Conservation (phyloP, 2,888 invertebrate species). For the Pyrrhosoma nymphula region DNA sequence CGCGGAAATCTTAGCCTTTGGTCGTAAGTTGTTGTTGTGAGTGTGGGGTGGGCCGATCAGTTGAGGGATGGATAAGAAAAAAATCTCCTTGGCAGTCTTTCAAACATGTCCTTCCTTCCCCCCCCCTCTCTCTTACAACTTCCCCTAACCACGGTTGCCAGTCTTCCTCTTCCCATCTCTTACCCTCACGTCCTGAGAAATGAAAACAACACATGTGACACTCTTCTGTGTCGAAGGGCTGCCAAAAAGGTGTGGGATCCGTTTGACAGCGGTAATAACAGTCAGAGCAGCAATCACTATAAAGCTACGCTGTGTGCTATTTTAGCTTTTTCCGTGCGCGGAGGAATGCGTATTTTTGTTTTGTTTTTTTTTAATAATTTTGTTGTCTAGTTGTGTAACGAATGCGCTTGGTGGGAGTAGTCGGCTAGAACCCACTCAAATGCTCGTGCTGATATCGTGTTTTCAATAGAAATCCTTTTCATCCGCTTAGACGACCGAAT, state of each 20-base stretch:
- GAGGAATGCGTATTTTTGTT: too few relatives aligned
- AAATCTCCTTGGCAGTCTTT: slow-evolving; percentile 49
- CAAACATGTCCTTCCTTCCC: slow-evolving; percentile 13
- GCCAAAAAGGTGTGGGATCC: slow-evolving; percentile 22
- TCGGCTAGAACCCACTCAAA: not conserved
- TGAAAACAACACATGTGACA: slow-evolving; percentile 19
- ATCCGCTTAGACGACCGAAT: not conserved
- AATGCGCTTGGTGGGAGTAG: not conserved
- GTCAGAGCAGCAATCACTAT: not conserved
- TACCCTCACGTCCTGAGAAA: not conserved
- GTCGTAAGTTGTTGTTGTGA: slow-evolving; percentile 26
- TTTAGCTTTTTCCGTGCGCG: not conserved
- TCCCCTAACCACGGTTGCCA: not conserved
- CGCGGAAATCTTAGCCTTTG: not conserved
- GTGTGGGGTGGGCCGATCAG: slow-evolving; percentile 34
- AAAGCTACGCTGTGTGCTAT: not conserved
- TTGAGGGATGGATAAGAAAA: not conserved
- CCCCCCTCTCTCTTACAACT: not conserved
- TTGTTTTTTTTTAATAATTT: not conserved
- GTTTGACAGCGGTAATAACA: slow-evolving; percentile 2
- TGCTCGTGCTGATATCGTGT: not conserved
- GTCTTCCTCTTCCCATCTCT: not conserved
- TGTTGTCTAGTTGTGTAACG: not conserved
- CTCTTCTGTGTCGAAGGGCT: not conserved
- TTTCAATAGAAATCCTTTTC: not conserved